Conservation (phyloP, 2,797 vertebrate genomes). For the Florisuga fusca region DNA sequence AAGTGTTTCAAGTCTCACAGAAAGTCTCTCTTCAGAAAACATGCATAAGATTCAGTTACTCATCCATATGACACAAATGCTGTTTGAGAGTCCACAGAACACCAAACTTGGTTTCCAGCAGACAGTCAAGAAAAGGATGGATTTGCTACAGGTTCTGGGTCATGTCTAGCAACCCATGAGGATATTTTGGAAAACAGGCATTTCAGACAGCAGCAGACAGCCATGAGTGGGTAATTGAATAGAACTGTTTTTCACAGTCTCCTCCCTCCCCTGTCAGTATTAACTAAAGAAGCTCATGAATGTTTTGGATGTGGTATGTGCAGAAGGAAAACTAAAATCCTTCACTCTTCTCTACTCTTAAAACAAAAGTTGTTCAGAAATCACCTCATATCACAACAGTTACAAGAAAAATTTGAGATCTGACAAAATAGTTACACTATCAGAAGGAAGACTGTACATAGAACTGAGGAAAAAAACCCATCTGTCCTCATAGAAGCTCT, state of each 20-base stretch:
- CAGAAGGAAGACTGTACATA: neutral
- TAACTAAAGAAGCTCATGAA: neutral
- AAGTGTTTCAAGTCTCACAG: neutral
- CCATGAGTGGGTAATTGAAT: neutral
- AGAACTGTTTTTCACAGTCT: neutral
- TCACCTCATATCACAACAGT: neutral
- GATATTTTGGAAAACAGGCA: constrained; percentile 26
- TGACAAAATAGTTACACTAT: neutral
- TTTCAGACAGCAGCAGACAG: neutral
- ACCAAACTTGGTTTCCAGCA: neutral
- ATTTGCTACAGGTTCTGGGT: neutral
- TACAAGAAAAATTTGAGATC: neutral
- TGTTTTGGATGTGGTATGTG: neutral
- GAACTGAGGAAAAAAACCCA: neutral
- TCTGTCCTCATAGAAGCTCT: neutral
- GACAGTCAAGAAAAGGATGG: neutral
- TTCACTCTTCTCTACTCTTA: accelerated
- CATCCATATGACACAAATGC: neutral
- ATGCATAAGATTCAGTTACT: accelerated
- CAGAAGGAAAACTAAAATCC: neutral
- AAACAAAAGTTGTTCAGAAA: neutral
- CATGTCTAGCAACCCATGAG: constrained; percentile 20
- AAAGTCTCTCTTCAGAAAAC: neutral
- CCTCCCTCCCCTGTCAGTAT: neutral
- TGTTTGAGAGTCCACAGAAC: neutral